These are phyloP conservation scores for Diadegma fenestrale DNA, from an alignment of 2,888 invertebrate genomes.

Conservation along the genomic window DNA sequence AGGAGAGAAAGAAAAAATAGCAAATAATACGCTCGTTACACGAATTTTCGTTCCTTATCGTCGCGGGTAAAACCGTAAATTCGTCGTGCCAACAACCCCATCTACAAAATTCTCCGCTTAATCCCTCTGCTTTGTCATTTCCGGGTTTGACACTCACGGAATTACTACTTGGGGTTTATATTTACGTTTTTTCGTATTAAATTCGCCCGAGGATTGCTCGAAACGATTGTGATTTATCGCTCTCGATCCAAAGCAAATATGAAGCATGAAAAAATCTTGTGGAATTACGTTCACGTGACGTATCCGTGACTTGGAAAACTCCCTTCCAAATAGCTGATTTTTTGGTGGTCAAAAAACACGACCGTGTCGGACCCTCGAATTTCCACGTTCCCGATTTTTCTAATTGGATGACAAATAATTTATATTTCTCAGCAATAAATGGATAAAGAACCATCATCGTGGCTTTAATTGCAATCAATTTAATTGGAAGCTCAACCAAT, in stretches of 20 bases:
- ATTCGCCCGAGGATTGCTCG: neutral
- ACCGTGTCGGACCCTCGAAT: neutral
- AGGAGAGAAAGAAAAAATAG: constrained; percentile 1
- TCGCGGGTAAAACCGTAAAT: neutral
- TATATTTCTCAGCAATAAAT: neutral
- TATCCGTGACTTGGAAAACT: neutral
- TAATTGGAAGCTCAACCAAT: neutral
- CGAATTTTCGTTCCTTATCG: neutral
- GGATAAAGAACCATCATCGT: neutral
- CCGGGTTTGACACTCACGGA: constrained; percentile 18
- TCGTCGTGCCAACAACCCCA: constrained; percentile 33
- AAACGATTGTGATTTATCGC: constrained; percentile 6
- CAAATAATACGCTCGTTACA: neutral
- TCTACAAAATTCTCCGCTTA: constrained; percentile 1
- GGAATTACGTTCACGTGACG: neutral
- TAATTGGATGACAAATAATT: neutral
- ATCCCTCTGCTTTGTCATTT: neutral
- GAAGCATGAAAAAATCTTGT: neutral
- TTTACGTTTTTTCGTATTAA: neutral
- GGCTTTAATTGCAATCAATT: neutral
- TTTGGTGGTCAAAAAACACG: neutral
- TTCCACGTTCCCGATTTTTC: neutral
- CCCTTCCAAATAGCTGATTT: neutral
- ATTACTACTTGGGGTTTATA: neutral
- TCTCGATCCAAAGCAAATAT: neutral